A percentile compares a stretch with the other conserved stretches of the same genome.
phyloP scores from a whole-genome alignment of 2,113 vertebrate species.

The Mus pahari region DNA sequence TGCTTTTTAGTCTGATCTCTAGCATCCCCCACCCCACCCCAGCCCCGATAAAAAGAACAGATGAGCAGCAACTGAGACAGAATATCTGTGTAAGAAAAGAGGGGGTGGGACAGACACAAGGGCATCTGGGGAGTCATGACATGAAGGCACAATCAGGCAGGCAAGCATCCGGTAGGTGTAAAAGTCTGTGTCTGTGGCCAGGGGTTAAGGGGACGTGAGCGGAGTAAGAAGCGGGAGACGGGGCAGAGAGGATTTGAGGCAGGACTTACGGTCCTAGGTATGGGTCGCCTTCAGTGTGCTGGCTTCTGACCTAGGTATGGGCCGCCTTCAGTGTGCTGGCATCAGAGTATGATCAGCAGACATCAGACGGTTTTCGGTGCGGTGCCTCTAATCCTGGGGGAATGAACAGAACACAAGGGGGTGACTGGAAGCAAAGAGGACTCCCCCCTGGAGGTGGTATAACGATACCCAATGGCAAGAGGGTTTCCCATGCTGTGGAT shows the following conservation, averaged over 20 bases:
- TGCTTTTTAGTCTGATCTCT: not conserved
- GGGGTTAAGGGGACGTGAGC: not conserved
- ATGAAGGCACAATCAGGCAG: not conserved
- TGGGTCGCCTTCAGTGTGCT: not conserved
- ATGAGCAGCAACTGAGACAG: not conserved
- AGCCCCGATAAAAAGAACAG: not conserved
- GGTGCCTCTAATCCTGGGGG: not conserved
- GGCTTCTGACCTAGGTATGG: not conserved
- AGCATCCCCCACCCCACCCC: not conserved
- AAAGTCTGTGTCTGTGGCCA: not conserved
- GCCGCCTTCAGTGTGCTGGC: not conserved
- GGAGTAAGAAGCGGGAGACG: no score
- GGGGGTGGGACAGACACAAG: accelerated
- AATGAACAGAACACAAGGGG: not conserved
- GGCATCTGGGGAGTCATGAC: not conserved
- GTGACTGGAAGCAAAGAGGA: not conserved
- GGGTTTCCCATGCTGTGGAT: no score
- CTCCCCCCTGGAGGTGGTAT: not conserved
- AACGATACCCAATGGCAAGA: not conserved
- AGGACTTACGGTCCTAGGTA: not conserved
- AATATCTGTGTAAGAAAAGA: not conserved
- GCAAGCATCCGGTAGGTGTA: not conserved
- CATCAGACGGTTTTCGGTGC: not conserved
- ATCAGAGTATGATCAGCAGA: not conserved
- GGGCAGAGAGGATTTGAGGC: not conserved